Base-by-base conservation (phyloP, 2,113 vertebrate genomes). In the Cacatua alba region DNA sequence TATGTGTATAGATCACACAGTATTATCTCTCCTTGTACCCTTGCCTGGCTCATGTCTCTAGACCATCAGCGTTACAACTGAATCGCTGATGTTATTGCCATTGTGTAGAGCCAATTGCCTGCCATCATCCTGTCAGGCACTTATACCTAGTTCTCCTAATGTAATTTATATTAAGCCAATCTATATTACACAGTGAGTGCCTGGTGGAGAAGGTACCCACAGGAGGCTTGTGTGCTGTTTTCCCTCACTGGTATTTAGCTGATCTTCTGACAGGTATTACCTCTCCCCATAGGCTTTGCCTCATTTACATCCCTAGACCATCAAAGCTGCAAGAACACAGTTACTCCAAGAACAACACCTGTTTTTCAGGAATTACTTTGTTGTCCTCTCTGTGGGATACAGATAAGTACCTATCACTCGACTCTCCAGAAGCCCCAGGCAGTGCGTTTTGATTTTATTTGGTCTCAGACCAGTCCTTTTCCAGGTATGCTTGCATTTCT, bases 161-260 rank as follows among this genome's bases (percentile, higher is more conserved):
- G 72, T 55, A 64, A 96, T 96, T 94, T 95, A 81, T 91, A 92
- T 94, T 94, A 94, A 94, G 69, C 71, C 91, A 92, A 92, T 93
- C 88, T 93, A 39, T 88, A 63, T 88, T 70, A 63, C 49, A 67
- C 75, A 78, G 24, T 21, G 64, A 95, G 72, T 84, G 83, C 46
- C 70, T 91, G 89, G 67, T 68, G 64, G 88, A 90, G 83, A 75
- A 70, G 72, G 46, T 90, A 44, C 53, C 63, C 96, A 69, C 78
- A 88, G 75, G 85, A 92, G 79, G 59, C 33, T 64, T 35, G 15
- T 23, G 70, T 21, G 67, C 82, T 94, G 74, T 55, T 80, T 94
- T 94, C 37, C 39, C 55, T 92, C 91, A 70, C 23, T 81, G 86
- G 29, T 39, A 55, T 74, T 97, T 81, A 92, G 80, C 76, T 71